phyloP scores from a whole-genome alignment of 2,797 vertebrate genomes.

The Bradypodion ventrale region DNA sequence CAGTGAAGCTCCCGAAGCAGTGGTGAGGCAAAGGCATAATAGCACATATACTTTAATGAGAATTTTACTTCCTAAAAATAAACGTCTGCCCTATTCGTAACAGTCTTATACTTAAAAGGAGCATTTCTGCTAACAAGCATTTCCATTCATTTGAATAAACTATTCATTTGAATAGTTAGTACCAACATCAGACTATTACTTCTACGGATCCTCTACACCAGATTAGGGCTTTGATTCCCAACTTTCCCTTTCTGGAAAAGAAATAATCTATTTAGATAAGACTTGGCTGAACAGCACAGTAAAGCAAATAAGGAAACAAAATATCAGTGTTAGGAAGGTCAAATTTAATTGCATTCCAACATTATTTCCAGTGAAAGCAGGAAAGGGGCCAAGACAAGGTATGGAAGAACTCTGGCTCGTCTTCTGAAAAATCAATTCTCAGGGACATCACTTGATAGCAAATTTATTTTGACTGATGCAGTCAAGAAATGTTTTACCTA shows the following conservation, averaged over 20 bases:
- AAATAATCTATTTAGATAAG: neutral
- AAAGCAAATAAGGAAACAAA: neutral
- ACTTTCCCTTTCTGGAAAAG: neutral
- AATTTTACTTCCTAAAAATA: constrained; percentile 20
- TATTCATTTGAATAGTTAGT: neutral
- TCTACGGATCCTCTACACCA: neutral
- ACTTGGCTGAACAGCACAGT: neutral
- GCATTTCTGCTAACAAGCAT: neutral
- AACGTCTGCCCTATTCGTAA: neutral
- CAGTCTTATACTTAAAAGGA: neutral
- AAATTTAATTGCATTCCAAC: neutral
- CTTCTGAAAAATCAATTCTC: neutral
- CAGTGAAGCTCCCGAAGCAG: no score
- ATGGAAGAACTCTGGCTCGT: neutral
- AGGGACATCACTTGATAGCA: neutral
- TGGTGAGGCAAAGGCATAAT: no score
- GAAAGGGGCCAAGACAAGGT: neutral
- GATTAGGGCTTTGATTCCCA: neutral
- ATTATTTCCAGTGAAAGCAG: neutral
- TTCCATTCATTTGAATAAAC: neutral
- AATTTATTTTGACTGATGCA: neutral
- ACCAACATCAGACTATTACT: neutral
- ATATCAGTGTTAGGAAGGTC: neutral
- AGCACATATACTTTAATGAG: neutral
- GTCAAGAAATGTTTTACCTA: neutral